A percentile compares a stretch with the other conserved stretches of the same genome.
These are phyloP conservation scores for Morone saxatilis DNA, from an alignment of 2,113 vertebrate genomes.

Conservation along the genomic window DNA sequence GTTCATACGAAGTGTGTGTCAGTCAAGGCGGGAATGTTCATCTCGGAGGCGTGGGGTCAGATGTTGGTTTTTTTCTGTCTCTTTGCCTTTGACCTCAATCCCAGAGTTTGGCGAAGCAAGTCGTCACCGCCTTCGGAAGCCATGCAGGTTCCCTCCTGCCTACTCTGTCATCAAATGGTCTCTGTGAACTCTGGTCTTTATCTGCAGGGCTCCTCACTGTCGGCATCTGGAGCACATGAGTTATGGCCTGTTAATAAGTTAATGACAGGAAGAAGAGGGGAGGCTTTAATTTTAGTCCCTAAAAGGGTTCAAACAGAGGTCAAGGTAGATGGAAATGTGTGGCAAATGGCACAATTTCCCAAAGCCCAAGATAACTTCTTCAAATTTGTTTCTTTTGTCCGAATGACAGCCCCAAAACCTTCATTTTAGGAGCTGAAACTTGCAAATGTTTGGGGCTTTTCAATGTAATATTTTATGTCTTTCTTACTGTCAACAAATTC, in stretches of 20 bases:
- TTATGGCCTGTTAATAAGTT: slow-evolving; percentile 38
- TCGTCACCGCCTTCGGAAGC: not conserved
- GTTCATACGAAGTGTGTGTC: slow-evolving; percentile 48
- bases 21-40: slow-evolving; percentile 38
- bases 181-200: slow-evolving; percentile 42
- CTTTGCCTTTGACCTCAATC: slow-evolving; percentile 69
- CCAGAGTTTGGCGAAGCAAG: slow-evolving; percentile 2
- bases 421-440: too few relatives aligned
- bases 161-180: not conserved
- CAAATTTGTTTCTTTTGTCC: not conserved
- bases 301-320: slow-evolving; percentile 36
- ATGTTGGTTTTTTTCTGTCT: not conserved
- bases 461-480: not conserved
- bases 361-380: not conserved
- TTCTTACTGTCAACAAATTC: not conserved
- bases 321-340: not conserved
- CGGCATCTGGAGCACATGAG: slow-evolving; percentile 14
- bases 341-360: not conserved
- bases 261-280: slow-evolving; percentile 31
- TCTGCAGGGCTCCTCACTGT: slow-evolving; percentile 30
- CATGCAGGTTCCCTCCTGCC: slow-evolving; percentile 32
- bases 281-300: not conserved
- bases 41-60: slow-evolving; percentile 52
- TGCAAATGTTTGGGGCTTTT: too few relatives aligned
- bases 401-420: too few relatives aligned